Percentiles rank a stretch among this genome's conserved stretches.
Conservation (phyloP, 2,888 invertebrate species). For the Eupithecia exiguata region DNA sequence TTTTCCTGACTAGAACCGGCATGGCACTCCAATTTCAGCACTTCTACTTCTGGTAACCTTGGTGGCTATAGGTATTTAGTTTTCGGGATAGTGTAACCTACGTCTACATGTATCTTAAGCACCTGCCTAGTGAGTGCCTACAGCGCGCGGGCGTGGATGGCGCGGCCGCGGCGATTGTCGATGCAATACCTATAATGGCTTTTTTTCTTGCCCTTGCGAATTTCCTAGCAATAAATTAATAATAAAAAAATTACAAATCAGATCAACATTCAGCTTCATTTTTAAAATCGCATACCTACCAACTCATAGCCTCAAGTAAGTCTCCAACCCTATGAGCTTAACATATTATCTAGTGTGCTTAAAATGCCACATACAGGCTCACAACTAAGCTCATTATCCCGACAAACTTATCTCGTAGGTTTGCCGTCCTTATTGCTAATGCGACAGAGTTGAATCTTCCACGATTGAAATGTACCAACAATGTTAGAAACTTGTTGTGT, state of each 20-base stretch:
- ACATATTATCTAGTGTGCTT: slow-evolving; percentile 14
- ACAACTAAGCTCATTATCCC: slow-evolving; percentile 29
- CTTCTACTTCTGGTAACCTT: background rate
- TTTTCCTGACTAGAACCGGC: slow-evolving; percentile 8
- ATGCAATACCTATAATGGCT: too few relatives aligned
- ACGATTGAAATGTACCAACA: background rate
- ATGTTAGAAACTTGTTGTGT: slow-evolving; percentile 13
- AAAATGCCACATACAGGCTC: slow-evolving; percentile 28
- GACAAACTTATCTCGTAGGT: slow-evolving; percentile 14
- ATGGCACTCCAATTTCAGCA: background rate
- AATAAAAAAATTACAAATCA: background rate
- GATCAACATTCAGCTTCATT: background rate
- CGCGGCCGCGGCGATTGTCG: too few relatives aligned
- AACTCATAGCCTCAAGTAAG: background rate
- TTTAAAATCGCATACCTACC: background rate
- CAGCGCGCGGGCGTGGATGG: too few relatives aligned
- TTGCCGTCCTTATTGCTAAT: slow-evolving; percentile 1
- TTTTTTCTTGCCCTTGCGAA: background rate
- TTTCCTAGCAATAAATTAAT: background rate
- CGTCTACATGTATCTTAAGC: too few relatives aligned
- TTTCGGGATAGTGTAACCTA: too few relatives aligned
- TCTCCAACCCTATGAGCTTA: slow-evolving; percentile 3
- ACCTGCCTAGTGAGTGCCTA: too few relatives aligned
- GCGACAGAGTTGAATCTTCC: slow-evolving; percentile 13
- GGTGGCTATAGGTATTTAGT: too few relatives aligned